Base-by-base conservation (phyloP, 2,888 invertebrate genomes). In the Lamellibrachia satsuma region DNA sequence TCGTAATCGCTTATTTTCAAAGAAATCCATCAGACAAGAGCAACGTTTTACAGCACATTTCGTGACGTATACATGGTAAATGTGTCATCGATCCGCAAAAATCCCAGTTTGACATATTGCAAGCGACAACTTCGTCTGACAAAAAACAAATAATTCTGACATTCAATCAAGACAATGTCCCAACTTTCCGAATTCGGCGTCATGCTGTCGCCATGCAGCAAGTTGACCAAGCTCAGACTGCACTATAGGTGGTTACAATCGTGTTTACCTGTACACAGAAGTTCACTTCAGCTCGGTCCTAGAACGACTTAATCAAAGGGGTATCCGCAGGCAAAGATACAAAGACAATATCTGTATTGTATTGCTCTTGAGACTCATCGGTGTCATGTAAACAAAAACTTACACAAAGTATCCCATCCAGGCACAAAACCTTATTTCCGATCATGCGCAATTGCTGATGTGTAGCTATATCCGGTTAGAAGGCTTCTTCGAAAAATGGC, bases 341-440 rank as follows among this genome's bases (percentile, higher is more conserved):
- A n/a, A 75, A 75, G 75, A 75, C 6, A 15, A 75, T 15, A 75
- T 22, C 15, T 22, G 75, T 75, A 75, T 75, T 75, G 15, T 75
- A 6, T 22, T 75, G 75, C 75, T 75, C 22, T 75, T 22, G 75
- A 75, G n/a, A n/a, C 75, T 75, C 75, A 22, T 75, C 75, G 75
- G n/a, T 75, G n/a, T 75, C 75, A 75, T 75, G 75, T 75, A 75
- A 75, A 75, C 75, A 75, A 75, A 75, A 75, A 75, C 75, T 75
- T 75, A 75, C 75, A 75, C 75, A 75, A 75, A 75, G 75, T 75
- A 75, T 75, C 75, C 75, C 75, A 22, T 75, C 75, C 75, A 75
- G 75, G 75, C 75, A 75, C 75, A 75, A 75, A 75, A 75, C 2
- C 2, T 2, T 3, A 75, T 75, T 75, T 75, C 75, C 75, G 75